A percentile compares a stretch with the other conserved stretches of the same genome.
Conservation (phyloP, 1,140 invertebrate genomes). For the Ceratoteleas bidentatus region DNA sequence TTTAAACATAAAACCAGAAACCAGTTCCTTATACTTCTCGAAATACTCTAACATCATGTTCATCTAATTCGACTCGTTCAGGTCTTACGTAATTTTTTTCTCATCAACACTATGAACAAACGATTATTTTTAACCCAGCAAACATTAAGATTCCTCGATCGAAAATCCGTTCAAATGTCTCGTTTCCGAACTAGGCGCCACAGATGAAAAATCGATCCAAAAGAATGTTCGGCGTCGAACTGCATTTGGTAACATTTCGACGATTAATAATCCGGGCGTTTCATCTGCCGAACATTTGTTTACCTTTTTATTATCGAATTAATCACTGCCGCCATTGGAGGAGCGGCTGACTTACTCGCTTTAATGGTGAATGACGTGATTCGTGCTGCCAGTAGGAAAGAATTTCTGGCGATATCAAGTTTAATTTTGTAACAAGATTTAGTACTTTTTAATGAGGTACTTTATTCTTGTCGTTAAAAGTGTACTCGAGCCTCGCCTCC, state of each 20-base stretch:
- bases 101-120: background rate
- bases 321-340: conserved; percentile 10
- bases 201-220: conserved; percentile 31
- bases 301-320: conserved; percentile 42
- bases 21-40: background rate
- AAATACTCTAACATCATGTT: background rate
- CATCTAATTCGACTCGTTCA: background rate
- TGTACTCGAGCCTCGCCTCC: too few species aligned
- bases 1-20: too few species aligned
- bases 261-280: conserved; percentile 19
- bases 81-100: background rate
- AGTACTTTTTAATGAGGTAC: conserved; percentile 41
- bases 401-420: conserved; percentile 22
- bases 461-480: conserved; percentile 1
- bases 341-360: conserved; percentile 17
- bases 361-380: conserved; percentile 22
- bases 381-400: background rate
- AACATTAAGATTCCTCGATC: conserved; percentile 11
- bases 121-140: background rate
- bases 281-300: conserved; percentile 12
- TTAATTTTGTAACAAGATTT: conserved; percentile 44
- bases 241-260: conserved; percentile 23
- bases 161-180: conserved; percentile 6
- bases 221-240: conserved; percentile 2
- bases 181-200: background rate